These are phyloP conservation scores for Myotis davidii DNA, from an alignment of 2,113 vertebrate genomes.

Conservation along the genomic window DNA sequence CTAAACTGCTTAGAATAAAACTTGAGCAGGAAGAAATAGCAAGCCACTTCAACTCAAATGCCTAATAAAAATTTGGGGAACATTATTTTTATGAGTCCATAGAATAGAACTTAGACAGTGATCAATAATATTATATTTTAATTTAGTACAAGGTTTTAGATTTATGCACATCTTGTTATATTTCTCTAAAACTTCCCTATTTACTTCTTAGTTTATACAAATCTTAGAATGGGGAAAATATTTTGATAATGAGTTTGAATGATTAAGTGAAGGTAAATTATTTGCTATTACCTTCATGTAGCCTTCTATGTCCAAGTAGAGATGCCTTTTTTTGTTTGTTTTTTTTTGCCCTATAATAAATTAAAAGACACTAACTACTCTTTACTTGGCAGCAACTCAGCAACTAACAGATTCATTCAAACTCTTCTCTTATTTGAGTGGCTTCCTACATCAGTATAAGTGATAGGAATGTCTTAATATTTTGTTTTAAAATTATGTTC, in stretches of 20 bases:
- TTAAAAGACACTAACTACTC: background rate
- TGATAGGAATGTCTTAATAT: background rate
- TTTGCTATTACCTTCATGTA: background rate
- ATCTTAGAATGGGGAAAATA: background rate
- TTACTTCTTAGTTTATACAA: background rate
- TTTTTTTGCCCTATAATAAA: background rate
- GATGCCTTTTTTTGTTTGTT: background rate
- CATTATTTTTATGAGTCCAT: background rate
- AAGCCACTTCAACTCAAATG: background rate
- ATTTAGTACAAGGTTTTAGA: background rate
- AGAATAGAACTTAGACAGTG: background rate
- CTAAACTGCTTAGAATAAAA: background rate
- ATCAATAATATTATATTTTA: slow-evolving; percentile 11
- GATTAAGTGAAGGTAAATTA: background rate
- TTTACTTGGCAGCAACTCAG: background rate
- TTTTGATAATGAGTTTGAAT: background rate
- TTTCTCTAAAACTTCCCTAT: background rate
- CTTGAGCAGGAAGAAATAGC: background rate
- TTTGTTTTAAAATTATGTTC: slow-evolving; percentile 18
- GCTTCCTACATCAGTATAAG: background rate
- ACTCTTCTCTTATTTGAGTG: background rate
- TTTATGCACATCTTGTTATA: background rate
- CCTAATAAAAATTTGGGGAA: background rate
- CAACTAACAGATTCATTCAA: background rate
- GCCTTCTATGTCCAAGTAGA: background rate